These are phyloP conservation scores for Drosophila nigrodunni DNA, from an alignment of 1,140 invertebrate genomes.

Conservation along the genomic window DNA sequence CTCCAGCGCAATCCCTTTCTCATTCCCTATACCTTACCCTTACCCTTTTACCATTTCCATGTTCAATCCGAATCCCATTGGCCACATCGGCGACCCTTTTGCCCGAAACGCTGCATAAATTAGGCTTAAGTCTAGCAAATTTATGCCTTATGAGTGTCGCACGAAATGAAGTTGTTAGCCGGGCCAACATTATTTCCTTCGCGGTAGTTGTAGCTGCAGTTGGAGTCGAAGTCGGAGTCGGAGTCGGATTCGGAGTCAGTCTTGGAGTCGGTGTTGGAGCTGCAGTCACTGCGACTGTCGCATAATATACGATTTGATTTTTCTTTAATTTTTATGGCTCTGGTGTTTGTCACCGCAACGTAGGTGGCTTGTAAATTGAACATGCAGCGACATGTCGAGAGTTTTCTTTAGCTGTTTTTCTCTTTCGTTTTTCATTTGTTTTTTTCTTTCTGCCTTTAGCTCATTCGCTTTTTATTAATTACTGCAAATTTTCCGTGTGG, in stretches of 20 bases:
- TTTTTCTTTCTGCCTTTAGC: slow-evolving; percentile 28
- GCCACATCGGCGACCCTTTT: slow-evolving; percentile 59
- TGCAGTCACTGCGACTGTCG: neutral
- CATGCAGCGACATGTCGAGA: slow-evolving; percentile 62
- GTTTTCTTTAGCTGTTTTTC: slow-evolving; percentile 44
- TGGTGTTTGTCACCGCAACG: slow-evolving; percentile 74
- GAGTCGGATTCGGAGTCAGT: neutral
- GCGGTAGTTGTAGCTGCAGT: neutral
- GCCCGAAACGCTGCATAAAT: slow-evolving; percentile 78
- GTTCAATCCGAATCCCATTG: slow-evolving; percentile 18
- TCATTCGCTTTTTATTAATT: slow-evolving; percentile 73
- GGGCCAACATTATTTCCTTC: slow-evolving; percentile 73
- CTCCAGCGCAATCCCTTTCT: slow-evolving; percentile 4
- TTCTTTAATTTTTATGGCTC: slow-evolving; percentile 78
- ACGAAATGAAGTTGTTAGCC: slow-evolving; percentile 84
- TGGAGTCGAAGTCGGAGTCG: slow-evolving; percentile 5
- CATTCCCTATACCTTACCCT: too few species aligned
- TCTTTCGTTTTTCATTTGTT: neutral
- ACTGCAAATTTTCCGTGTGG: slow-evolving; percentile 80
- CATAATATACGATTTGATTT: slow-evolving; percentile 82
- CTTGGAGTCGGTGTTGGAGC: neutral
- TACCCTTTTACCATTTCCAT: too few species aligned
- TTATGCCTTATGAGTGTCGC: slow-evolving; percentile 83
- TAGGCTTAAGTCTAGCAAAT: slow-evolving; percentile 84
- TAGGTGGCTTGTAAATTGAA: slow-evolving; percentile 78